Evolutionary conservation across 1,140 invertebrate species (phyloP).

Genomic region (Bombyx mori): DNA sequence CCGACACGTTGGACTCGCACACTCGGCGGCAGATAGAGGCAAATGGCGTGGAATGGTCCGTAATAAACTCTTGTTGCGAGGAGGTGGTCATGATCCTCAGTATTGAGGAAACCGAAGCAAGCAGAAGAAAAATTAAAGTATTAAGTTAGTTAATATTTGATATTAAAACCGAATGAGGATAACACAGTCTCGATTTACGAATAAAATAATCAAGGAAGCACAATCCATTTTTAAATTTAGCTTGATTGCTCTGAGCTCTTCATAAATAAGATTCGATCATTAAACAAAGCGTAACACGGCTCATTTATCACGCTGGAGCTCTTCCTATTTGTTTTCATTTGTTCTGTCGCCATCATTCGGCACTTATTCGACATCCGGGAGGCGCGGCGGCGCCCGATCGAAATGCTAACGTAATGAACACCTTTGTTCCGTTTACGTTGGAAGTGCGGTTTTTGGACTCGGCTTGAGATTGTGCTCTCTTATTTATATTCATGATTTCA

Average conservation of each 20-base stretch:
- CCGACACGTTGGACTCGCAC: too few relatives aligned
- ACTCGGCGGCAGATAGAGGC: too few relatives aligned
- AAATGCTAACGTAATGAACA: slow-evolving; percentile 28
- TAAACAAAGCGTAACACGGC: slow-evolving; percentile 24
- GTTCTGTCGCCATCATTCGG: slow-evolving; percentile 27
- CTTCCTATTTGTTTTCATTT: slow-evolving; percentile 38
- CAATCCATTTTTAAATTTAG: too few relatives aligned
- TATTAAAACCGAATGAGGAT: too few relatives aligned
- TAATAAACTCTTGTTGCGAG: too few relatives aligned
- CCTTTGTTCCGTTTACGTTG: slow-evolving; percentile 22
- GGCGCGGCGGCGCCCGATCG: slow-evolving; percentile 7
- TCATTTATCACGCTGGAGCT: slow-evolving; percentile 23
- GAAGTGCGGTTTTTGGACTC: slow-evolving; percentile 13
- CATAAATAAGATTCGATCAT: slow-evolving; percentile 22
- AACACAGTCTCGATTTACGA: too few relatives aligned
- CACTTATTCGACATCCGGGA: slow-evolving; percentile 27
- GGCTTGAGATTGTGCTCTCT: slow-evolving; percentile 2
- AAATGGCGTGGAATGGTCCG: too few relatives aligned
- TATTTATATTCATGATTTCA: neutral
- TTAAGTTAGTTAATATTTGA: neutral
- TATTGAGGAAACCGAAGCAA: too few relatives aligned
- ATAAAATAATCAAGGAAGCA: too few relatives aligned
- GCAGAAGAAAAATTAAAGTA: neutral
- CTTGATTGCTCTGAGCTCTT: slow-evolving; percentile 16
- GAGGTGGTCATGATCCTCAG: too few relatives aligned